Evolutionary conservation across 2,888 invertebrate genomes (phyloP).

Genomic region (Pseudanteris insignis): DNA sequence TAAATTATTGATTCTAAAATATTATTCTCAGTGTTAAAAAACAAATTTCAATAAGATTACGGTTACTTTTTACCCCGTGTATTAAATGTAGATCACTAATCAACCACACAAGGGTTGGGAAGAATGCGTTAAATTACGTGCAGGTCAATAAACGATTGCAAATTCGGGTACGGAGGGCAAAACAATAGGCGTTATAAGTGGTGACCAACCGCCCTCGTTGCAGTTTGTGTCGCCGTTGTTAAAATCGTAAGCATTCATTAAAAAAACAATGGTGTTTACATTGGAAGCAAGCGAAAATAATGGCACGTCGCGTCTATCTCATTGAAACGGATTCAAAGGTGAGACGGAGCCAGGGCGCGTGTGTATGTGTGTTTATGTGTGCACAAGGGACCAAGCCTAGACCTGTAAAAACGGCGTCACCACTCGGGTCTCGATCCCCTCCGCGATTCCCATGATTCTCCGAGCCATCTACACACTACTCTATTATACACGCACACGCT

Average conservation of each 20-base stretch:
- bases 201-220: slow-evolving; percentile 26
- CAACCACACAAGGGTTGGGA: too few species aligned
- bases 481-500: slow-evolving; percentile 45
- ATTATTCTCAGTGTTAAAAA: too few species aligned
- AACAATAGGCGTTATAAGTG: slow-evolving; percentile 25
- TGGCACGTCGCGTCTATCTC: slow-evolving; percentile 27
- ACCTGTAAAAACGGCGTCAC: slow-evolving; percentile 37
- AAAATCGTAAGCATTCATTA: slow-evolving; percentile 44
- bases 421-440: slow-evolving; percentile 37
- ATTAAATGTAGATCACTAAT: too few species aligned
- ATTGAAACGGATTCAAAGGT: slow-evolving; percentile 28
- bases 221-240: slow-evolving; percentile 36
- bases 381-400: too few species aligned
- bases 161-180: too few species aligned
- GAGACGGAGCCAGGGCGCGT: slow-evolving; percentile 11
- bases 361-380: too few species aligned
- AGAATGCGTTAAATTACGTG: too few species aligned
- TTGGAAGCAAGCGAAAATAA: slow-evolving; percentile 20
- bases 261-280: slow-evolving; percentile 46
- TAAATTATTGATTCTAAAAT: too few species aligned
- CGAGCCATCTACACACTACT: slow-evolving; percentile 40
- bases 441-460: slow-evolving; percentile 45
- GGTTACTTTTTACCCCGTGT: too few species aligned
- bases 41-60: too few species aligned
- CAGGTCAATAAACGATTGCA: too few species aligned